Percentiles rank a stretch among this genome's conserved stretches.
Conservation (phyloP, 1,140 invertebrate genomes). For the Tribolium castaneum region DNA sequence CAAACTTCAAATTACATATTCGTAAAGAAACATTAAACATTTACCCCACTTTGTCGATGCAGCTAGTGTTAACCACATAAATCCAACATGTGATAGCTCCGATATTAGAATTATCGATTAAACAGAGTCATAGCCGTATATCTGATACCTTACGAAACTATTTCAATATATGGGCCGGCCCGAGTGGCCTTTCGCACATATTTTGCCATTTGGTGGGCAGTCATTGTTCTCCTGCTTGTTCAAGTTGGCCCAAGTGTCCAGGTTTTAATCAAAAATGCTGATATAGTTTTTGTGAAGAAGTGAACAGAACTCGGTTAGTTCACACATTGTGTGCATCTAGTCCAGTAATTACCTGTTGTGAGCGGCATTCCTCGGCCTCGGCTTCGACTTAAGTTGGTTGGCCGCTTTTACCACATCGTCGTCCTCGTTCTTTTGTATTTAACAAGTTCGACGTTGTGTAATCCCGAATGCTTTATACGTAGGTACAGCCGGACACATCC, state of each 20-base stretch:
- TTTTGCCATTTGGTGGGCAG: neutral
- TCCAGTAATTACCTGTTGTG: constrained; percentile 41
- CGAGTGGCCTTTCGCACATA: neutral
- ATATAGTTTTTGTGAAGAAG: neutral
- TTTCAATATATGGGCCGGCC: neutral
- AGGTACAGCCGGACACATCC: neutral
- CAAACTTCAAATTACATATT: neutral
- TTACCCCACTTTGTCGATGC: neutral
- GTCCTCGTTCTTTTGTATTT: constrained; percentile 37
- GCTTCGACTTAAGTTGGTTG: constrained; percentile 34
- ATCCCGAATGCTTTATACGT: constrained; percentile 4
- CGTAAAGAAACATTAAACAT: neutral
- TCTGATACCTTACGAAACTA: neutral
- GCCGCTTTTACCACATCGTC: constrained; percentile 29
- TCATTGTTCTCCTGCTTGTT: too few relatives aligned
- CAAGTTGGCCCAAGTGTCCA: too few relatives aligned
- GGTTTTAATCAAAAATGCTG: too few relatives aligned
- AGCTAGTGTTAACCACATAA: neutral
- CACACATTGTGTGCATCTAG: constrained; percentile 41
- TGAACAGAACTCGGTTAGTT: constrained; percentile 35
- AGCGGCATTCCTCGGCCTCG: constrained; percentile 39
- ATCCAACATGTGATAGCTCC: neutral
- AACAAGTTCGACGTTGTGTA: constrained; percentile 32
- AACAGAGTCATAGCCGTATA: neutral
- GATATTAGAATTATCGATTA: neutral